These are phyloP conservation scores for Flexamia atlantica DNA, from an alignment of 2,888 invertebrate species.

Conservation along the genomic window DNA sequence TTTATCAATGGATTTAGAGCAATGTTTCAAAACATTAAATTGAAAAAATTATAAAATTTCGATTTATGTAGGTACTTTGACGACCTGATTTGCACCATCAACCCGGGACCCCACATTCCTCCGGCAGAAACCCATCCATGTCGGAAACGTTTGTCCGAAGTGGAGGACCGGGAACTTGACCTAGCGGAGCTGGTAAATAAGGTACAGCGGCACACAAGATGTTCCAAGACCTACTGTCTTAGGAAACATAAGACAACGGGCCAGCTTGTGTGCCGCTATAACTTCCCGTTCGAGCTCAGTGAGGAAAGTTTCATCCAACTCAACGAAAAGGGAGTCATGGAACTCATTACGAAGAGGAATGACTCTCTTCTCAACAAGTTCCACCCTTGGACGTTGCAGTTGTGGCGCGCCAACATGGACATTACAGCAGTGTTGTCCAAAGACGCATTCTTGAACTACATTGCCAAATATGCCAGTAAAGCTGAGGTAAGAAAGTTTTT, in stretches of 20 bases:
- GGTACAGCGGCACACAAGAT: conserved; percentile 4
- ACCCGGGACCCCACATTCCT: neutral
- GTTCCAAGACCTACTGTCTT: neutral
- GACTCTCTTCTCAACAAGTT: conserved; percentile 48
- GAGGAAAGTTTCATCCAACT: neutral
- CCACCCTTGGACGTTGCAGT: conserved; percentile 50
- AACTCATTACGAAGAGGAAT: conserved; percentile 53
- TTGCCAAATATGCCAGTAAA: conserved; percentile 65
- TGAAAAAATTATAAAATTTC: too few species aligned
- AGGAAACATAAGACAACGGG: neutral
- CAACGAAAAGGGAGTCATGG: neutral
- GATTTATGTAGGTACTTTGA: neutral
- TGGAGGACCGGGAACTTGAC: neutral
- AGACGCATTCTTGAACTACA: conserved; percentile 62
- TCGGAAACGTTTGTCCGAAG: neutral
- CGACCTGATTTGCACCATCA: neutral
- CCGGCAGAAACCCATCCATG: conserved; percentile 19
- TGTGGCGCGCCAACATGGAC: conserved; percentile 65
- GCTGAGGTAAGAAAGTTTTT: conserved; percentile 51
- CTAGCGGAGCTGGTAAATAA: conserved; percentile 38
- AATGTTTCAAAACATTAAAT: too few species aligned
- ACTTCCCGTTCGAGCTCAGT: conserved; percentile 11
- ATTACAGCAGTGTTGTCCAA: conserved; percentile 34
- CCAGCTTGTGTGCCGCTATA: neutral
- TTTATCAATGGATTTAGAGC: too few species aligned